Conservation (phyloP, 30 jellyfish, hydroid and myxozoan genomes). For the Phacellophora camtschatica region DNA sequence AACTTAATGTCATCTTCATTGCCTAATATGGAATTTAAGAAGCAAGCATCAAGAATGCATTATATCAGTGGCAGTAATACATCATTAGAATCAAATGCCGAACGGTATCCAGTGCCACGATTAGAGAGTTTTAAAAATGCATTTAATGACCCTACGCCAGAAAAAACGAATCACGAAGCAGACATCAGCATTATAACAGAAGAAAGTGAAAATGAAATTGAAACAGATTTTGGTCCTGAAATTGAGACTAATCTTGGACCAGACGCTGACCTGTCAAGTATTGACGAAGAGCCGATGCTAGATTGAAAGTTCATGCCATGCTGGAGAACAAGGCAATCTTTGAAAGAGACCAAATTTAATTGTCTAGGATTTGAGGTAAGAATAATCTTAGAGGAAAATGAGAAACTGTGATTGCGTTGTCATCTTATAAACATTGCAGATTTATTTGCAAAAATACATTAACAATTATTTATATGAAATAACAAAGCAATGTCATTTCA, state of each 20-base stretch:
- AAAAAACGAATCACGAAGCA: not conserved
- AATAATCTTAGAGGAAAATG: too few relatives aligned
- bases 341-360: too few relatives aligned
- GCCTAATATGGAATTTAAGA: not conserved
- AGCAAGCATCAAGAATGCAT: conserved; percentile 1
- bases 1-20: not conserved
- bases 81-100: conserved; percentile 52
- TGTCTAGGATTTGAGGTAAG: too few relatives aligned
- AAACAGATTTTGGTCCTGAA: conserved; percentile 65
- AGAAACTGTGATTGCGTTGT: too few relatives aligned
- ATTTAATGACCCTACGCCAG: not conserved
- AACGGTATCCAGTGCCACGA: conserved; percentile 9
- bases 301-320: not conserved
- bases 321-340: too few relatives aligned
- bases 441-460: too few relatives aligned
- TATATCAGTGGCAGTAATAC: conserved; percentile 51
- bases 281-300: conserved; percentile 24
- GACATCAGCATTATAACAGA: conserved; percentile 4
- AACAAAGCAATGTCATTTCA: too few relatives aligned
- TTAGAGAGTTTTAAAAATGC: conserved; percentile 38
- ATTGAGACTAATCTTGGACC: conserved; percentile 62
- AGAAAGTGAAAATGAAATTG: conserved; percentile 45
- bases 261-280: conserved; percentile 61
- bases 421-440: too few relatives aligned
- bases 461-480: too few relatives aligned